These are phyloP conservation scores for Amblyopsis rosae DNA, from an alignment of 2,113 vertebrate genomes.

Conservation along the genomic window DNA sequence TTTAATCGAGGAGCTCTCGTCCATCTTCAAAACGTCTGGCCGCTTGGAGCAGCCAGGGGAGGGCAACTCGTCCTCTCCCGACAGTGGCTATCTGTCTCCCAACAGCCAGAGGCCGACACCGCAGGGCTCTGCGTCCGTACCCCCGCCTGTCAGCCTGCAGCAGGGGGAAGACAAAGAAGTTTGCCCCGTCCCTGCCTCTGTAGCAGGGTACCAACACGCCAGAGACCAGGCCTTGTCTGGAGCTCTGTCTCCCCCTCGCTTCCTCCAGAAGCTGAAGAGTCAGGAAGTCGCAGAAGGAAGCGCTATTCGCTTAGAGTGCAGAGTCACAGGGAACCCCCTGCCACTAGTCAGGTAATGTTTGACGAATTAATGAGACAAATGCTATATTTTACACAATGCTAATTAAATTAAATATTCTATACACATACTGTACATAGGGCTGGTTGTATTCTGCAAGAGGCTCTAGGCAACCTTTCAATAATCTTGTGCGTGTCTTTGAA, in stretches of 20 bases:
- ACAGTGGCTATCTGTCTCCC: conserved; percentile 94
- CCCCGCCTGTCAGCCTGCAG: conserved; percentile 31
- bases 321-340: conserved; percentile 84
- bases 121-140: conserved; percentile 61
- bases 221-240: conserved; percentile 45
- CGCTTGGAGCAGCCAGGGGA: conserved; percentile 79
- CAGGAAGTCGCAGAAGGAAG: conserved; percentile 94
- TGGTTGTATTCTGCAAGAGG: too few relatives aligned
- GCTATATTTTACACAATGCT: neutral
- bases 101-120: conserved; percentile 73
- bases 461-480: too few relatives aligned
- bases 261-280: conserved; percentile 92
- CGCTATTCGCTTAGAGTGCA: conserved; percentile 86
- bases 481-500: too few relatives aligned
- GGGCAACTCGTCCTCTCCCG: conserved; percentile 93
- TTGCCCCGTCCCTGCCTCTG: too few relatives aligned
- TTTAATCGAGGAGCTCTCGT: conserved; percentile 94
- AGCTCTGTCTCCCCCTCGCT: conserved; percentile 78
- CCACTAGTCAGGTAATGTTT: conserved; percentile 85
- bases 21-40: conserved; percentile 87
- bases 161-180: conserved; percentile 16
- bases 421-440: too few relatives aligned
- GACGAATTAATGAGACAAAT: neutral
- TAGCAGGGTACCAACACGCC: conserved; percentile 32
- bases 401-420: too few relatives aligned